Conservation (phyloP, 2,888 invertebrate genomes). For the Alentia gelatinosa region DNA sequence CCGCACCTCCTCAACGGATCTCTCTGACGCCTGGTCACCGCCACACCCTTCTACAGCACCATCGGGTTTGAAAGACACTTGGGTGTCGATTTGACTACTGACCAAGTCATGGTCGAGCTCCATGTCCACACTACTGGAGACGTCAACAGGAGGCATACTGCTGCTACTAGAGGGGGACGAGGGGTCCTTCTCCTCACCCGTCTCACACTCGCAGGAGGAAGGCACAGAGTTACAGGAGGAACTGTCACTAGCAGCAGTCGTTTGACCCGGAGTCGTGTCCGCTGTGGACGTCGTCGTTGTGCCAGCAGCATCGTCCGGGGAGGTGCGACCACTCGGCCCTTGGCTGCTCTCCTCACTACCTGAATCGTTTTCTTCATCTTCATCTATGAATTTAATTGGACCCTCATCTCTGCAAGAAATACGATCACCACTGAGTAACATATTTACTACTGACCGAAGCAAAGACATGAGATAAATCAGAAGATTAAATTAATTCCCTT, state of each 20-base stretch:
- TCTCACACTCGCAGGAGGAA: background rate
- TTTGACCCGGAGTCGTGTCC: background rate
- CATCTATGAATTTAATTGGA: conserved; percentile 50
- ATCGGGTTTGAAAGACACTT: conserved; percentile 43
- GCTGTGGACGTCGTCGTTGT: background rate
- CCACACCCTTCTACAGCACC: conserved; percentile 7
- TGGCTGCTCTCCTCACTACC: background rate
- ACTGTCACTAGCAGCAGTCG: background rate
- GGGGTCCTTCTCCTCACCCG: background rate
- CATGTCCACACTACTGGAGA: background rate
- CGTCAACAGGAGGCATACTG: background rate
- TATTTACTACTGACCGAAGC: no score
- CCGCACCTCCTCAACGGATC: conserved; percentile 67
- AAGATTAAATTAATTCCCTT: no score
- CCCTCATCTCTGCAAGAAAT: conserved; percentile 24
- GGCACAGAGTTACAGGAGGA: background rate
- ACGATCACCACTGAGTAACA: no score
- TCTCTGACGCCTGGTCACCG: background rate
- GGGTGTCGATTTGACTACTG: conserved; percentile 11
- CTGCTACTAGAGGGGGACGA: background rate
- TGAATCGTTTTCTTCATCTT: conserved; percentile 13
- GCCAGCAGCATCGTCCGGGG: background rate
- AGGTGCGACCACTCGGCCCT: background rate
- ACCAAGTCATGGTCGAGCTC: conserved; percentile 17
- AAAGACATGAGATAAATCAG: no score